Evolutionary conservation across 2,113 vertebrate genomes (phyloP).

Genomic region (Neofelis nebulosa): DNA sequence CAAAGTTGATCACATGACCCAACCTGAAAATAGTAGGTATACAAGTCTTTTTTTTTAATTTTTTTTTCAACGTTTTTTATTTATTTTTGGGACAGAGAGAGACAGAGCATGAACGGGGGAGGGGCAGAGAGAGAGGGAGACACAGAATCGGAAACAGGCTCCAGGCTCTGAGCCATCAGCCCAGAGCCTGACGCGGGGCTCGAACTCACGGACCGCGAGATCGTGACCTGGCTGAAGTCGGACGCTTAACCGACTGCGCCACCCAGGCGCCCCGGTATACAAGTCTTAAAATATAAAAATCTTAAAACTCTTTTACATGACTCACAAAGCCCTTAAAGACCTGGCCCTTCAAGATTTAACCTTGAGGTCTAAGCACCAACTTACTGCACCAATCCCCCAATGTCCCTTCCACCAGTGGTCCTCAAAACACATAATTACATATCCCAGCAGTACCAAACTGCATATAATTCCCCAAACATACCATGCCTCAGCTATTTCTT

Average conservation of each 20-base stretch:
- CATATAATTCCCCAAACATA: not conserved
- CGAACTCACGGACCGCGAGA: too few species aligned
- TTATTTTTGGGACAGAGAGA: too few species aligned
- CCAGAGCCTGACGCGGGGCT: too few species aligned
- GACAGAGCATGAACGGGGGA: too few species aligned
- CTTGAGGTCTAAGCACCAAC: not conserved
- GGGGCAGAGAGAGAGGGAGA: too few species aligned
- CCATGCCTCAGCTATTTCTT: not conserved
- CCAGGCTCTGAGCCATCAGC: too few species aligned
- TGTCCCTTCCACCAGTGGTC: accelerated
- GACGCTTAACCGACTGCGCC: too few species aligned
- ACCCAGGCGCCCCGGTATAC: too few species aligned
- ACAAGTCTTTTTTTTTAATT: too few species aligned
- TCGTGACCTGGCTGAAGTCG: too few species aligned
- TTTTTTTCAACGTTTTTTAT: too few species aligned
- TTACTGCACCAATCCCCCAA: not conserved
- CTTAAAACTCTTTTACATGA: not conserved
- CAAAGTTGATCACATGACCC: not conserved
- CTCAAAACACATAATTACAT: not conserved
- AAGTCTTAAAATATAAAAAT: not conserved
- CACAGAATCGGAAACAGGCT: too few species aligned
- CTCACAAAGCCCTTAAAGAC: not conserved
- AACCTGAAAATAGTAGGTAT: not conserved
- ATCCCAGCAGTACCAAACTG: not conserved
- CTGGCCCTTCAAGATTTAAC: not conserved